phyloP scores from a whole-genome alignment of 1,140 invertebrate genomes.

The Lepidurus packardi region DNA sequence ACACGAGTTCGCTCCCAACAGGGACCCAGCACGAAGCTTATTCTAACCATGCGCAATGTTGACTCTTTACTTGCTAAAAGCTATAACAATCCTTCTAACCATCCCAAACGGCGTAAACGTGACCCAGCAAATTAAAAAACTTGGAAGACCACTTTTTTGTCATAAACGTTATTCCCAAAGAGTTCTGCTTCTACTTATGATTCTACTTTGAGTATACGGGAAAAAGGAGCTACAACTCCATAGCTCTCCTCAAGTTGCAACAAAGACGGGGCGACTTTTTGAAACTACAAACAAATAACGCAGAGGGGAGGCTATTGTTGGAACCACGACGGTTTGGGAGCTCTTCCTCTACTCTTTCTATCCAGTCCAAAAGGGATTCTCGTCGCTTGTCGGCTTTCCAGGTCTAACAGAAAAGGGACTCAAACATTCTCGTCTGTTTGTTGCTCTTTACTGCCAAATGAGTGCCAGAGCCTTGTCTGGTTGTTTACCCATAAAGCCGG shows the following conservation, averaged over 20 bases:
- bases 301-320: background rate
- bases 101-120: background rate
- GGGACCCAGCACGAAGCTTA: too few relatives aligned
- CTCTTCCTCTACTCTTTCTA: background rate
- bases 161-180: background rate
- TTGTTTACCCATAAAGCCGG: background rate
- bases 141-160: background rate
- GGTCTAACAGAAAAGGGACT: constrained; percentile 8
- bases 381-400: background rate
- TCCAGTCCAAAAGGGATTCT: background rate
- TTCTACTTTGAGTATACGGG: too few relatives aligned
- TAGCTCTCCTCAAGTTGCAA: too few relatives aligned
- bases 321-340: background rate
- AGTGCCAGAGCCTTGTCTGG: background rate
- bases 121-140: background rate
- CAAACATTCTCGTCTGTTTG: background rate
- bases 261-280: background rate
- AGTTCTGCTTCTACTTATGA: background rate
- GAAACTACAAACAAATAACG: background rate
- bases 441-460: constrained; percentile 11
- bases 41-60: too few relatives aligned
- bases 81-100: too few relatives aligned
- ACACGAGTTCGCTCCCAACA: too few relatives aligned
- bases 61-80: too few relatives aligned
- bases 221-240: too few relatives aligned